Percentiles rank a stretch among this genome's conserved stretches.
Evolutionary conservation across 2,888 invertebrate species (phyloP).

Genomic region (Nomada goodeniana): DNA sequence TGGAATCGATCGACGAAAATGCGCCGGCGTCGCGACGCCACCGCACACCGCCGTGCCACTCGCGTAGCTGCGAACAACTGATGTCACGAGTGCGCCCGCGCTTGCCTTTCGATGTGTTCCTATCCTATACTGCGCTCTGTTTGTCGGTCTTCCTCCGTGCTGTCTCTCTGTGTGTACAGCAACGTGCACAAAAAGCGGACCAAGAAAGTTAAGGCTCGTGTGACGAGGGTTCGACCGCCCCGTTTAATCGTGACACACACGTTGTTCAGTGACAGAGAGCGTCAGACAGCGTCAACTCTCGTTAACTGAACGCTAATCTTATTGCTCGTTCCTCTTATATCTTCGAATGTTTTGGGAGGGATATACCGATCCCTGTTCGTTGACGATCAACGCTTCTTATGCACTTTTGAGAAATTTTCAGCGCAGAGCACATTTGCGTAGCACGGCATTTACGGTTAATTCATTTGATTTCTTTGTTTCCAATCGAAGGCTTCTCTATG

Average conservation of each 20-base stretch:
- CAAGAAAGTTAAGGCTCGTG: background rate
- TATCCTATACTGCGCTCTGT: constrained; percentile 37
- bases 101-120: constrained; percentile 35
- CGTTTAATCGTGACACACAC: background rate
- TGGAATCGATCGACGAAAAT: constrained; percentile 79
- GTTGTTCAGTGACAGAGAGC: too few relatives aligned
- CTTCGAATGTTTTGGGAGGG: background rate
- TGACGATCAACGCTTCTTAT: background rate
- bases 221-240: background rate
- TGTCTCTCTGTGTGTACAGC: background rate
- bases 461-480: background rate
- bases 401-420: constrained; percentile 19
- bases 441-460: background rate
- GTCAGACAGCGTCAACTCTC: background rate
- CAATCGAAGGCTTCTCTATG: background rate
- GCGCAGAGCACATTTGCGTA: background rate
- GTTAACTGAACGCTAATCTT: background rate
- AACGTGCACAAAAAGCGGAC: constrained; percentile 21
- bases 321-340: background rate
- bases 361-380: background rate
- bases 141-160: constrained; percentile 24
- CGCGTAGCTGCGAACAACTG: constrained; percentile 56
- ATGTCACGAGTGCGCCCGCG: constrained; percentile 61
- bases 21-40: constrained; percentile 83
- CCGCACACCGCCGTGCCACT: constrained; percentile 53